Base-by-base conservation (phyloP, 1,140 invertebrate species). In the Penaeus vannamei region DNA sequence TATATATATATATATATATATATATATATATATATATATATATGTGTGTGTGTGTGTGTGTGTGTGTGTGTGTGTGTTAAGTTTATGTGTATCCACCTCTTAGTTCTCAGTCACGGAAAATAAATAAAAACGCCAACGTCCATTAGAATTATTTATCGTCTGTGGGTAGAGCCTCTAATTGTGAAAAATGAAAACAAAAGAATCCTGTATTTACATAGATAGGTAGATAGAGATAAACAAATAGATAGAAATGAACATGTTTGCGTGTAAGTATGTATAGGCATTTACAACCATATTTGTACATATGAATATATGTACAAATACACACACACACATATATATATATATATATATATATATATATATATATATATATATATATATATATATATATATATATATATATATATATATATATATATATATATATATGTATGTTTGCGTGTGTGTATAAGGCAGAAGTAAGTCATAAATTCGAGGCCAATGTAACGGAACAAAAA, bases 1-100 rank as follows among this genome's bases (percentile, higher is more conserved):
- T 64, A 64, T 64, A 64, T 64, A 64, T 64, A 64, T 64, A 64
- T 64, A 64, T 64, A 64, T 64, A 64, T 64, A 64, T 64, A 64
- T 64, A 64, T 64, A 64, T 64, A 64, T 64, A 64, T 64, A 64
- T 64, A 64, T 64, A 64, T 4, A 64, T 64, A 64, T 64, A 64
- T 64, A 64, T 64, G n/a, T 64, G n/a, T 64, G n/a, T 64, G n/a
- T 64, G n/a, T 64, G n/a, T 64, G n/a, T 64, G n/a, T 64, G n/a
- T 64, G n/a, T 64, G n/a, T 64, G n/a, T n/a, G n/a, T n/a, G n/a
- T n/a, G n/a, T n/a, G n/a, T n/a, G n/a, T n/a, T n/a, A n/a, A n/a
- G n/a, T n/a, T n/a, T n/a, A n/a, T n/a, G n/a, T n/a, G n/a, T n/a
- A n/a, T n/a, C n/a, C n/a, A n/a, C n/a, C n/a, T n/a, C n/a, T n/a